phyloP scores from a whole-genome alignment of 2,113 vertebrate genomes.

The Aythya baeri region DNA sequence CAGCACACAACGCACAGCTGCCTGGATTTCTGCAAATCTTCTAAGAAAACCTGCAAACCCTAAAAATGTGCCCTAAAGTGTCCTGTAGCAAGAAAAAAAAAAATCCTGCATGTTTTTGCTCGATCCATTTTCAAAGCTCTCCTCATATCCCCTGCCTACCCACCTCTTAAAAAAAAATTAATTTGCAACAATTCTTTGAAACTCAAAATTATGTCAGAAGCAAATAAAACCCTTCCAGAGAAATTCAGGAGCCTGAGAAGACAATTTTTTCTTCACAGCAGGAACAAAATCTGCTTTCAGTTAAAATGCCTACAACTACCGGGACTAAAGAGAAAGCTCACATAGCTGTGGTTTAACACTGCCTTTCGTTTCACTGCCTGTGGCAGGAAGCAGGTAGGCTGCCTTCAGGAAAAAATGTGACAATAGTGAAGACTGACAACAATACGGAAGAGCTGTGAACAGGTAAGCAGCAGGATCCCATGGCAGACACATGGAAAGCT shows the following conservation, averaged over 20 bases:
- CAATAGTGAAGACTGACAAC: not conserved
- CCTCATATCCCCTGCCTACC: not conserved
- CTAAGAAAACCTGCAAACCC: not conserved
- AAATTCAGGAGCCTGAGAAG: not conserved
- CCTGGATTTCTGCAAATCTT: not conserved
- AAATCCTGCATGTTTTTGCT: not conserved
- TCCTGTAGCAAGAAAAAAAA: too few species aligned
- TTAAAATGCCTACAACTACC: not conserved
- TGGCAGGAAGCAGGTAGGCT: not conserved
- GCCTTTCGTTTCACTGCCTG: not conserved
- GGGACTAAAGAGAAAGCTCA: not conserved
- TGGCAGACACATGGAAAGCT: not conserved
- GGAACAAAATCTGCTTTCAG: not conserved
- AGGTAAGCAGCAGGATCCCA: not conserved
- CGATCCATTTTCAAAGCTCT: not conserved
- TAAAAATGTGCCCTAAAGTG: not conserved
- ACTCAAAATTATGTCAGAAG: not conserved
- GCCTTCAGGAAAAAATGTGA: not conserved
- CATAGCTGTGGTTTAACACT: not conserved
- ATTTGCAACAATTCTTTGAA: not conserved
- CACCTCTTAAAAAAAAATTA: not conserved
- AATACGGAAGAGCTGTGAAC: not conserved
- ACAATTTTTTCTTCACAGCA: not conserved
- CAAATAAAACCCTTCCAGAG: not conserved
- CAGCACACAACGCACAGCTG: not conserved